These are phyloP conservation scores for Leucoraja ocellata DNA, from an alignment of 2,797 vertebrate species.

Conservation along the genomic window DNA sequence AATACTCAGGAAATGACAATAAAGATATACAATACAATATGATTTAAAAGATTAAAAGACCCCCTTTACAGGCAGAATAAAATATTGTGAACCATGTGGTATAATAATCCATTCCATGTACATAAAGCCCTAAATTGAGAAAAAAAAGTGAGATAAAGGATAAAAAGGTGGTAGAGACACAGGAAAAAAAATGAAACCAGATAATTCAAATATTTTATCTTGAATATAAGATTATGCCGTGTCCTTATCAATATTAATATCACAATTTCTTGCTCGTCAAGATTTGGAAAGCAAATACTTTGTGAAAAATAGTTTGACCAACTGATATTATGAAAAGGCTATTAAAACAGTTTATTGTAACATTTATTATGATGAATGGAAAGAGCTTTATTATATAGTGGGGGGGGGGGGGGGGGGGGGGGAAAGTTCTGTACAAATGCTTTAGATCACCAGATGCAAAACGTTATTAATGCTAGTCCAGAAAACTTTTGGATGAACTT, in stretches of 20 bases:
- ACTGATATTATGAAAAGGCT: background rate
- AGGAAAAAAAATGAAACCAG: background rate
- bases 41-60: background rate
- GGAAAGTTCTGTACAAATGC: no score
- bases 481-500: background rate
- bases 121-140: background rate
- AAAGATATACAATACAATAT: no score
- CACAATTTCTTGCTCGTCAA: background rate
- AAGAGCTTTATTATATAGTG: background rate
- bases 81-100: background rate
- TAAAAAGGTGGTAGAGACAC: background rate
- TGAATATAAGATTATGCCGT: background rate
- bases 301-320: background rate
- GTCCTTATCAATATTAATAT: background rate
- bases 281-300: background rate
- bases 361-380: background rate
- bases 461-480: background rate
- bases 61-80: background rate
- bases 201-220: background rate
- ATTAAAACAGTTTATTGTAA: background rate
- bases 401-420: no score
- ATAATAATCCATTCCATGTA: background rate
- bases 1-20: no score
- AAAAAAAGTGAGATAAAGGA: background rate
- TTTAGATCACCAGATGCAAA: background rate